Conservation (phyloP, 2,113 vertebrate genomes). For the Tychaedon coryphoeus region DNA sequence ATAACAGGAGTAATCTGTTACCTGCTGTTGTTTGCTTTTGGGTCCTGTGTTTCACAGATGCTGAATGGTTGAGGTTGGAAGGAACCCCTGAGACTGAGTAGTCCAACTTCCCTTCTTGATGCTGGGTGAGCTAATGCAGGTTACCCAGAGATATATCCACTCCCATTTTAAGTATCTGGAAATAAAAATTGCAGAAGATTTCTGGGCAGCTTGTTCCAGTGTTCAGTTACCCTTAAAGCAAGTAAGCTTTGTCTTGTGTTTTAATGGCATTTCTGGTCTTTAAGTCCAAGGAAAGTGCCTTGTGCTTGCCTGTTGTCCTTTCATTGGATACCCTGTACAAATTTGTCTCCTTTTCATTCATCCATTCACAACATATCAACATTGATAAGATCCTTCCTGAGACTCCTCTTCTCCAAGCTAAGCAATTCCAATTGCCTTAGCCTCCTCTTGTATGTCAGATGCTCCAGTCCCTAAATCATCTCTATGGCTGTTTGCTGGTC, state of each 20-base stretch:
- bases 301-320: neutral
- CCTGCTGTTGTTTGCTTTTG: neutral
- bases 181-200: neutral
- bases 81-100: neutral
- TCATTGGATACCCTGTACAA: rapidly evolving
- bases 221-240: neutral
- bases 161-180: neutral
- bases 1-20: neutral
- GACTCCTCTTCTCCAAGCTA: neutral
- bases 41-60: neutral
- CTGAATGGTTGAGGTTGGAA: neutral
- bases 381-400: neutral
- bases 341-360: neutral
- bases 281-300: neutral
- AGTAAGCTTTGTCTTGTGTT: neutral
- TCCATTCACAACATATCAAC: neutral
- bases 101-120: neutral
- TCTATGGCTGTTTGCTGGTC: neutral
- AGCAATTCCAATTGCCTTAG: neutral
- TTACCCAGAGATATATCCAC: neutral
- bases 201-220: neutral
- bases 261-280: neutral
- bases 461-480: neutral
- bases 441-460: neutral
- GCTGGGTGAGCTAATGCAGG: neutral